Base-by-base conservation (phyloP, 2,113 vertebrate genomes). In the Cyprinodon tularosa region DNA sequence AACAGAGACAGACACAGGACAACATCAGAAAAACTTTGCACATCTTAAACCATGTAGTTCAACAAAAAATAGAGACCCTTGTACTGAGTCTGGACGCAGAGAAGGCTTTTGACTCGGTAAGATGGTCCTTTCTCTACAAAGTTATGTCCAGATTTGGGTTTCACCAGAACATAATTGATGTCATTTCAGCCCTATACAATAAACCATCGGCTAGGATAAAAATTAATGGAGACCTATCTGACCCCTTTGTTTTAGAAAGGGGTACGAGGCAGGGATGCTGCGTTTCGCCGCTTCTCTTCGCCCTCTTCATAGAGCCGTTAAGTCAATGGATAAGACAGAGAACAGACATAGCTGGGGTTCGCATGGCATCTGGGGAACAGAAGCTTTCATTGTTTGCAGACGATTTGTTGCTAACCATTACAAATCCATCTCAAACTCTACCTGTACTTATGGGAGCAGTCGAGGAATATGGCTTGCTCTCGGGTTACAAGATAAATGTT, bases 51-150 rank as follows among this genome's bases (percentile, higher is more conserved):
- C 29, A 29, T 29, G 29, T 29, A 29, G 29, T 29, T 29, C 29
- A 29, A 29, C 29, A 29, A 29, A 29, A 29, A 29, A 29, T 29
- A 29, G 29, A 29, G 29, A 29, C 29, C 29, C 29, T 29, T 29
- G 29, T 29, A 29, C 29, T 29, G 29, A 29, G 29, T 29, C 29
- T 29, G 29, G 29, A 29, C 1, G 29, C 29, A 48, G 53, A 76
- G 17, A 76, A 68, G 3, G 66, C 57, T 1, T 68, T 76, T 15
- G 50, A 74, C 4, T 67, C 40, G 3, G 64, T 75, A 1, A 29
- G 59, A 7, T 75, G 64, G 40, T 10, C 22, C 29, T 29, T 29
- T 29, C 0, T 76, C 2, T 39, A 40, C 15, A 68, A 22, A 4
- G 5, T 3, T 11, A 4, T 75, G 3, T 3, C 12, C 5, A 38